These are phyloP conservation scores for Toxostoma redivivum DNA, from an alignment of 2,113 vertebrate genomes.

Conservation along the genomic window DNA sequence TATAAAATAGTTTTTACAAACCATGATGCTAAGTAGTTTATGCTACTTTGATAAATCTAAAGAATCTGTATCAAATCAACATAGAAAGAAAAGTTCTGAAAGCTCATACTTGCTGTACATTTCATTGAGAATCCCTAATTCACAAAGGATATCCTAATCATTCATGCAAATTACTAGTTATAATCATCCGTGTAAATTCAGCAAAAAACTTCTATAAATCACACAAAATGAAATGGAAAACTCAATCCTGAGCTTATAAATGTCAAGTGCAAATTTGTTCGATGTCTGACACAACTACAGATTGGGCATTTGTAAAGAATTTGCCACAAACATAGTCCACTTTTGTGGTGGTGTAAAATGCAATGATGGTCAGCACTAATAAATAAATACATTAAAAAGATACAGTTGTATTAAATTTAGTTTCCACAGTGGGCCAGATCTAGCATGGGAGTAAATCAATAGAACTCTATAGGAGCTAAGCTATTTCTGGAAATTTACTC, in stretches of 20 bases:
- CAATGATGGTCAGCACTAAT: background rate
- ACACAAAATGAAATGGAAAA: background rate
- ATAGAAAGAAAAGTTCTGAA: background rate
- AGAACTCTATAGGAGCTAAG: background rate
- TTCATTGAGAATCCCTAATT: background rate
- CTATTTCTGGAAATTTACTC: slow-evolving; percentile 12
- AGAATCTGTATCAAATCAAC: background rate
- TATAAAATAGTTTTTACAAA: background rate
- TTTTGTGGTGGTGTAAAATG: background rate
- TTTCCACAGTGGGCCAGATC: background rate
- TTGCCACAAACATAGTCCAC: background rate
- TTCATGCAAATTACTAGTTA: background rate
- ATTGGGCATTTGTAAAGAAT: background rate
- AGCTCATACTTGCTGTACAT: background rate
- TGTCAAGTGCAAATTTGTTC: background rate
- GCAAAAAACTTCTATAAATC: background rate
- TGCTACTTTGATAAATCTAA: background rate
- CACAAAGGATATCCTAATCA: background rate
- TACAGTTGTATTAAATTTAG: background rate
- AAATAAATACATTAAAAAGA: slow-evolving; percentile 31
- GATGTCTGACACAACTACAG: background rate
- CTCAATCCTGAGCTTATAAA: background rate
- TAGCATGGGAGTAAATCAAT: background rate
- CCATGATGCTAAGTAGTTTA: background rate
- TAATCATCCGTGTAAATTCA: background rate